These are phyloP conservation scores for Spea bombifrons DNA, from an alignment of 2,113 vertebrate genomes.

Conservation along the genomic window DNA sequence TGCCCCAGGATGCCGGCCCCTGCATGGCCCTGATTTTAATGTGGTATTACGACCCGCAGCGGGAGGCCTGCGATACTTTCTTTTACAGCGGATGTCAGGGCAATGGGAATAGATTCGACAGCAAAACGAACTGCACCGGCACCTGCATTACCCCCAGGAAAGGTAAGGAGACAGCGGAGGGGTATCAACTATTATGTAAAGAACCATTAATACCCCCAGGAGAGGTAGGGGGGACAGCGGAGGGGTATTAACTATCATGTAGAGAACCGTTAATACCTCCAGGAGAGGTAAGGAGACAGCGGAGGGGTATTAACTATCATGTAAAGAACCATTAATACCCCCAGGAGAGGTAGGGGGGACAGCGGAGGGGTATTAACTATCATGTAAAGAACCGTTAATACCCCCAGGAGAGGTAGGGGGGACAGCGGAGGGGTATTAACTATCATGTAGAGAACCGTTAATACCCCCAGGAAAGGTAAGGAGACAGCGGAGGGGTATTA, in stretches of 20 bases:
- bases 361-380: background rate
- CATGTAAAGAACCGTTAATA: too few relatives aligned
- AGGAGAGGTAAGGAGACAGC: too few relatives aligned
- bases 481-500: background rate
- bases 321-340: background rate
- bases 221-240: background rate
- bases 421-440: too few relatives aligned
- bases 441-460: too few relatives aligned
- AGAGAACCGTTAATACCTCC: too few relatives aligned
- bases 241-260: too few relatives aligned
- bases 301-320: too few relatives aligned
- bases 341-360: background rate
- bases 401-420: too few relatives aligned
- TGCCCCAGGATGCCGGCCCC: background rate
- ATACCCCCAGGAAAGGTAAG: conserved; percentile 9
- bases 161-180: background rate
- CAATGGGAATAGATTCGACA: conserved; percentile 30
- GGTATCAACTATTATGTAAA: background rate
- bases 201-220: background rate
- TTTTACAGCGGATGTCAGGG: conserved; percentile 26
- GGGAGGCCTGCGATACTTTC: conserved; percentile 4
- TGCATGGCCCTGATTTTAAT: background rate
- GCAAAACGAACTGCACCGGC: background rate
- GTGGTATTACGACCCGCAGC: conserved; percentile 26
- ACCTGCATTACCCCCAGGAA: conserved; percentile 4